Evolutionary conservation across 2,113 vertebrate species (phyloP).

Genomic region (Burhinus bistriatus): DNA sequence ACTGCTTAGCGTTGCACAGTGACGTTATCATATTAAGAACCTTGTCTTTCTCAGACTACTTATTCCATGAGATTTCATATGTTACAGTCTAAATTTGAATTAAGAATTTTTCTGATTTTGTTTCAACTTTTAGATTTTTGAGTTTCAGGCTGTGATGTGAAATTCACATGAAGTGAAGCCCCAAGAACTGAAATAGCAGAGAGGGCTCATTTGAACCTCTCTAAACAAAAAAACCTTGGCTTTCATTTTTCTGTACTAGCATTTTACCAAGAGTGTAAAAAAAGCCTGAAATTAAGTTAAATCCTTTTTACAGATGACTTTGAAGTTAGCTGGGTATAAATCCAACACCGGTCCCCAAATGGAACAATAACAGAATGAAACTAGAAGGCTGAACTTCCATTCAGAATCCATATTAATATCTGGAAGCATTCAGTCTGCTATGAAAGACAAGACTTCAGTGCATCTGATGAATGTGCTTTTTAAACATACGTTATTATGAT

Average conservation of each 20-base stretch:
- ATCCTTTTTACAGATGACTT: neutral
- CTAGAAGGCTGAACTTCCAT: neutral
- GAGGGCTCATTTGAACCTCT: neutral
- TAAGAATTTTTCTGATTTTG: neutral
- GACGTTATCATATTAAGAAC: neutral
- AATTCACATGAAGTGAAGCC: neutral
- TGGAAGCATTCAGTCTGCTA: neutral
- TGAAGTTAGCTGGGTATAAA: neutral
- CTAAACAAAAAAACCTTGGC: neutral
- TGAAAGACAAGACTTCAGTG: neutral
- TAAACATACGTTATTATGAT: neutral
- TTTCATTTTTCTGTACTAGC: neutral
- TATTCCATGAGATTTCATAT: neutral
- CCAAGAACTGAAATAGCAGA: neutral
- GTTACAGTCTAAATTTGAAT: neutral
- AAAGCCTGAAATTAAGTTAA: neutral
- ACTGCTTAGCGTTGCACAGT: neutral
- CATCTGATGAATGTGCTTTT: neutral
- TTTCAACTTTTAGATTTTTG: neutral
- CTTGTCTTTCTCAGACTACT: neutral
- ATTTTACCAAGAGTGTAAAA: neutral
- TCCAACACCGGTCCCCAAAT: neutral
- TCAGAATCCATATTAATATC: neutral
- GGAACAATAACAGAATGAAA: neutral
- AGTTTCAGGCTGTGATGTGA: neutral